phyloP scores from a whole-genome alignment of 92 coral and sea anemone genomes.

The Porites divaricata region DNA sequence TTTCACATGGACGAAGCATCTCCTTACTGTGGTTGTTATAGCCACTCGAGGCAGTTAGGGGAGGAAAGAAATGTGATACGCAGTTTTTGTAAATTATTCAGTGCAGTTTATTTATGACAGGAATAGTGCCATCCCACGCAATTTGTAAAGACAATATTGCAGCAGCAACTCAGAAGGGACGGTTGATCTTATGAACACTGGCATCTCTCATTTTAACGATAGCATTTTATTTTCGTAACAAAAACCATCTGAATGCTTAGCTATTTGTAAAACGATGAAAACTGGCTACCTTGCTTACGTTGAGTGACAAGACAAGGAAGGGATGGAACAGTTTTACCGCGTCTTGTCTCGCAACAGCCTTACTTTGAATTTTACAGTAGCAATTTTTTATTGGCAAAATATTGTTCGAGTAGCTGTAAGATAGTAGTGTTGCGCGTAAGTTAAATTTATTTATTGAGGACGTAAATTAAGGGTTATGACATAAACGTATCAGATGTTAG shows the following conservation, averaged over 20 bases:
- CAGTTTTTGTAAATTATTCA: not conserved
- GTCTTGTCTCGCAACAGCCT: not conserved
- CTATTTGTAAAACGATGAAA: not conserved
- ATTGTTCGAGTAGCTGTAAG: too few relatives aligned
- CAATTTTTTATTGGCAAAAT: too few relatives aligned
- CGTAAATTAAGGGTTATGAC: not conserved
- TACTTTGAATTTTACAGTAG: too few relatives aligned
- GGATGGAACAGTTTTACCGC: not conserved
- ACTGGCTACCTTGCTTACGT: not conserved
- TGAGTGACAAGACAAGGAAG: not conserved
- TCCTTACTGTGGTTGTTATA: not conserved
- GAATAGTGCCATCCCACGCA: not conserved
- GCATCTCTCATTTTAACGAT: not conserved
- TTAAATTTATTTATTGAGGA: not conserved
- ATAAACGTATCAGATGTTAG: not conserved
- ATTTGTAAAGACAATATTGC: not conserved
- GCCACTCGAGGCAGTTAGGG: not conserved
- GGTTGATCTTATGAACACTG: not conserved
- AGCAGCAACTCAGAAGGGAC: not conserved
- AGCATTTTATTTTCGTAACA: not conserved
- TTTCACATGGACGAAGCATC: not conserved
- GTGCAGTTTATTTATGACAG: not conserved
- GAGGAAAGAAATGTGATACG: conserved; percentile 1
- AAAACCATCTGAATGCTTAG: not conserved
- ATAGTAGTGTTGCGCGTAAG: too few relatives aligned